A percentile compares a stretch with the other conserved stretches of the same genome.
phyloP scores from a whole-genome alignment of 2,113 vertebrate species.

The Corvus hawaiiensis region DNA sequence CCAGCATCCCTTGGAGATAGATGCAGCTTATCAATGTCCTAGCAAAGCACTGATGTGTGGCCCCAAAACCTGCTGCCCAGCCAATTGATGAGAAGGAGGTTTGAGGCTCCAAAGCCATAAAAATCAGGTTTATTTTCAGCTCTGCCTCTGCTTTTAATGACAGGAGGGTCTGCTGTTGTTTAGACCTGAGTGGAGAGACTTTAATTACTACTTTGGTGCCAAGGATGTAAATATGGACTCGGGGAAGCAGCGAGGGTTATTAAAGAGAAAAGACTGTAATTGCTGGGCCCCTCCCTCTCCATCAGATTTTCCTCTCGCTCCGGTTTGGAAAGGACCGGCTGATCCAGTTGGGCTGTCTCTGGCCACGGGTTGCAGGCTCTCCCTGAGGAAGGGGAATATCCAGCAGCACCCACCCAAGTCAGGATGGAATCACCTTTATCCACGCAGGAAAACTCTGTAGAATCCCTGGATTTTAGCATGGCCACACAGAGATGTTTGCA shows the following conservation, averaged over 20 bases:
- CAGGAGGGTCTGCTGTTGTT: slow-evolving; percentile 43
- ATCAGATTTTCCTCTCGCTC: slow-evolving; percentile 62
- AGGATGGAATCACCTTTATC: neutral
- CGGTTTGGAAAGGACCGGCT: slow-evolving; percentile 59
- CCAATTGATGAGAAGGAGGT: neutral
- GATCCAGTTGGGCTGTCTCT: slow-evolving; percentile 27
- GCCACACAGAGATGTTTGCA: neutral
- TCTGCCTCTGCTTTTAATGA: slow-evolving; percentile 1
- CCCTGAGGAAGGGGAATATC: neutral
- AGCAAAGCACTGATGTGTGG: neutral
- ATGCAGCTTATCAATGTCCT: fast-evolving
- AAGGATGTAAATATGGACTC: slow-evolving; percentile 52
- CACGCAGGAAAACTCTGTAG: neutral
- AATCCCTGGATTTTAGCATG: neutral
- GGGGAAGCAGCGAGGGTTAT: slow-evolving; percentile 54
- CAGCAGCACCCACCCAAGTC: slow-evolving; percentile 29
- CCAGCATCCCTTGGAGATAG: neutral
- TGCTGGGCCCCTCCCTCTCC: slow-evolving; percentile 57
- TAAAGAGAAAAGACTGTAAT: slow-evolving; percentile 64
- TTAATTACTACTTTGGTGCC: slow-evolving; percentile 50
- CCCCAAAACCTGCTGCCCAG: neutral
- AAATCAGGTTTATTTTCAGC: neutral
- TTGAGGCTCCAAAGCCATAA: neutral
- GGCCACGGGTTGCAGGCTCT: neutral
- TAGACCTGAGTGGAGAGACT: neutral